Evolutionary conservation across 2,113 vertebrate genomes (phyloP), one percentile per base, ranked within the genome.

Genomic region (Actinemys pallida): DNA sequence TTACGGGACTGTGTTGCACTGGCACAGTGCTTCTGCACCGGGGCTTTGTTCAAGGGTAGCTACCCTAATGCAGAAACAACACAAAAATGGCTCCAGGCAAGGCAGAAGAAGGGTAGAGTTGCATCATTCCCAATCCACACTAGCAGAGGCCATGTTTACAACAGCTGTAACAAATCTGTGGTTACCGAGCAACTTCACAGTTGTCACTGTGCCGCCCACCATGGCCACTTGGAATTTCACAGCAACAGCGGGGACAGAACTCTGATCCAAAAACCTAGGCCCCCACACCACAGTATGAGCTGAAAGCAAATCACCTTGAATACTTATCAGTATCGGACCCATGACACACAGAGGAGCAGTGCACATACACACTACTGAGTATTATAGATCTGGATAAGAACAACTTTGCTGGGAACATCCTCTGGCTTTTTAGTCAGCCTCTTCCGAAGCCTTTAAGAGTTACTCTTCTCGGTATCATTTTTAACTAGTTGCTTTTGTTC

Each of bases 331-430:
- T 49, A 92, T 42, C 78, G 10, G 65, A 76, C n/a, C 69, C 25
- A 6, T 0, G 1, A 59, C 10, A 52, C 83, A 1, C 45, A 19
- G 53, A 2, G 22, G 56, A 22, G 6, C 42, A 8, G 11, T 78
- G 42, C 75, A 5, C 10, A 47, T 80, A 62, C 1, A 42, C 45
- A 42, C 65, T 27, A 1, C 49, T 45, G 4, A 1, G 62, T 62
- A 14, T 76, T 54, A 56, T 56, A 10, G 53, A 53, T 39, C 52
- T n/a, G 12, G 24, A 27, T 4, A 25, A 17, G 24, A 42, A n/a
- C 12, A 1, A 6, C 5, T 14, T 1, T 6, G 0, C 0, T 69
- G 39, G 84, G 45, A 86, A 49, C 45, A 35, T 11, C 54, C 17
- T 90, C 81, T 39, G 27, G 42, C n/a, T 62, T 69, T 56, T 57